Base-by-base conservation (phyloP, 2,888 invertebrate genomes). In the Ochropacha duplaris region DNA sequence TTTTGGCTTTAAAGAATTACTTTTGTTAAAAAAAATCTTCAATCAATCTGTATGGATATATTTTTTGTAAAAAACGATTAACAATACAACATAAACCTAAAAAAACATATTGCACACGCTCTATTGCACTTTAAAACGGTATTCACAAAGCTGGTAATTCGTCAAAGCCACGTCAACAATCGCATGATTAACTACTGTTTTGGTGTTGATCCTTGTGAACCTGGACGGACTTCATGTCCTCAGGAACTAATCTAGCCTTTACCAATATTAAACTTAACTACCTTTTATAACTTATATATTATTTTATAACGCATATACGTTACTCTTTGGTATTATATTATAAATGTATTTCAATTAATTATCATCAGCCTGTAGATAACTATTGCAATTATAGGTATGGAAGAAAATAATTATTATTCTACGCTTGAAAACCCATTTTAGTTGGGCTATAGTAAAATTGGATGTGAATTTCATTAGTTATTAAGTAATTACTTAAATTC, bases 121-220 rank as follows among this genome's bases (percentile, higher is more conserved):
- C 19, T 44, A 58, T 62, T 62, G 61, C 63, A 64, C 58, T 57
- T 50, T 59, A 54, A 49, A 57, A n/a, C n/a, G n/a, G n/a, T 36
- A 16, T n/a, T 16, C 1, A 39, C 6, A 39, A 39, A 39, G n/a
- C n/a, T 39, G 1, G 44, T 44, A 79, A 80, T 79, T 84, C 76
- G 50, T 79, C 75, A 64, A 84, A 86, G 78, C 74, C 79, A 72
- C 61, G 66, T 74, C 55, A 71, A 66, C 75, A 65, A 73, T 59
- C 60, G 74, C 81, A 79, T 76, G 81, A 84, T 88, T 88, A 88
- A 83, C 92, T 92, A 92, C 90, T 83, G 88, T 84, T 86, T 92
- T 92, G 91, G 91, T 91, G 91, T 92, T 87, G 83, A 88, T 90
- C 90, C 92, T 90, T 90, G 81, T 83, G 76, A 16, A 86, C 90